A percentile compares a stretch with the other conserved stretches of the same genome.
These are phyloP conservation scores for Engystomops pustulosus DNA, from an alignment of 2,113 vertebrate genomes.

Conservation along the genomic window DNA sequence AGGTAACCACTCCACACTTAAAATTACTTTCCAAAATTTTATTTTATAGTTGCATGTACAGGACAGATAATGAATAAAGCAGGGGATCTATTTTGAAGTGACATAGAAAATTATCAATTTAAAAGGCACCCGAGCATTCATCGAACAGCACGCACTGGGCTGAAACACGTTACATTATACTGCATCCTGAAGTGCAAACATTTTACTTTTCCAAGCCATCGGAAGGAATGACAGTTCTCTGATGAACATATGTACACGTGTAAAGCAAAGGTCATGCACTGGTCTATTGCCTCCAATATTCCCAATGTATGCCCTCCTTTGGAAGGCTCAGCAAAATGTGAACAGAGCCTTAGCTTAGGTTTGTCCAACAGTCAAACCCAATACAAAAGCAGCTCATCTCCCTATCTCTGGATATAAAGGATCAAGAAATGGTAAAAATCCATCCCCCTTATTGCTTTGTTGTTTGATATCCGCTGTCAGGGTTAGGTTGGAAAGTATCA, in stretches of 20 bases:
- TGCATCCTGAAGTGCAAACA: background rate
- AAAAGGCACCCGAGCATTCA: slow-evolving; percentile 26
- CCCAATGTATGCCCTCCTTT: background rate
- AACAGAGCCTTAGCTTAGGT: background rate
- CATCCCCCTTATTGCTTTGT: no score
- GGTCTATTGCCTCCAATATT: background rate
- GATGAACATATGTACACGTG: background rate
- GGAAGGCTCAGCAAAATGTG: background rate
- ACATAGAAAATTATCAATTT: slow-evolving; percentile 20
- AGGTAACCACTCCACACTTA: background rate
- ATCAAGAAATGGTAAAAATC: no score
- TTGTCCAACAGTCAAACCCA: no score
- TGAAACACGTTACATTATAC: background rate
- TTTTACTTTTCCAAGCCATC: background rate
- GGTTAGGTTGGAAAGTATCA: no score
- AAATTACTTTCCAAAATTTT: background rate
- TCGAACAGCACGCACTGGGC: background rate
- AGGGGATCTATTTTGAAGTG: background rate
- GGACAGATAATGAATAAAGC: background rate
- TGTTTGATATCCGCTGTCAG: no score
- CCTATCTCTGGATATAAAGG: no score
- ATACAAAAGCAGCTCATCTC: no score
- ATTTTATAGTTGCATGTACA: slow-evolving; percentile 16
- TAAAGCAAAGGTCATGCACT: slow-evolving; percentile 5
- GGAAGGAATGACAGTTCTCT: background rate